Percentiles rank a stretch among this genome's conserved stretches.
Evolutionary conservation across 2,797 vertebrate genomes (phyloP).

Genomic region (Acanthopagrus latus): DNA sequence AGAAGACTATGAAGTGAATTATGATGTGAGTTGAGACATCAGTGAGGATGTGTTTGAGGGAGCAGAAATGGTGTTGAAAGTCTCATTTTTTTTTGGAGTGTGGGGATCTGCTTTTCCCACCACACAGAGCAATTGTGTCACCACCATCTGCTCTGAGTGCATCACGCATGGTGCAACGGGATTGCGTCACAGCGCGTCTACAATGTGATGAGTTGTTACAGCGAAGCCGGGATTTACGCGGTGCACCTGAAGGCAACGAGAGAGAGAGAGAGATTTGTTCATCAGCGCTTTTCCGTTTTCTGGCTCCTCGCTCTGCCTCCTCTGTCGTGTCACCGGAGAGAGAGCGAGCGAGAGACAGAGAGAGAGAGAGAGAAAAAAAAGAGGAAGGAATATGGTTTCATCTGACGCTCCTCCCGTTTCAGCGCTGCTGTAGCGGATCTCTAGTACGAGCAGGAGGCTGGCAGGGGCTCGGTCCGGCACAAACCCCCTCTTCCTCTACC

Average conservation of each 20-base stretch:
- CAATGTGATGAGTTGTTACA: neutral
- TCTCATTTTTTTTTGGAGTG: neutral
- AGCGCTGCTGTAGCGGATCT: constrained; percentile 74
- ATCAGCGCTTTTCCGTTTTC: constrained; percentile 69
- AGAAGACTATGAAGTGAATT: too few relatives aligned
- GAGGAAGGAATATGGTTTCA: constrained; percentile 84
- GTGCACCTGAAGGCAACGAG: constrained; percentile 60
- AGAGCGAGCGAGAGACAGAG: neutral
- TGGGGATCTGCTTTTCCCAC: constrained; percentile 17
- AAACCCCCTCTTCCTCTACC: constrained; percentile 46
- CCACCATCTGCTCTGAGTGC: constrained; percentile 46
- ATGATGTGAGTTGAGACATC: neutral
- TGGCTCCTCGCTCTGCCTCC: constrained; percentile 68
- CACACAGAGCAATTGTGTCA: constrained; percentile 9
- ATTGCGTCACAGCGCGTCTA: constrained; percentile 40
- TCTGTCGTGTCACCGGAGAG: constrained; percentile 71
- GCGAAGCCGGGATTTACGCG: constrained; percentile 49
- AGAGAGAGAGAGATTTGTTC: constrained; percentile 43
- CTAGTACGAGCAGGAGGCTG: constrained; percentile 59
- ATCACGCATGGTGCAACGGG: constrained; percentile 19
- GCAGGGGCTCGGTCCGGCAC: constrained; percentile 55
- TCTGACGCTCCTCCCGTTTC: constrained; percentile 79
- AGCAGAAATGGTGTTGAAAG: neutral
- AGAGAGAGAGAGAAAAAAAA: constrained; percentile 35
- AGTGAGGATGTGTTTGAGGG: neutral